These are phyloP conservation scores for Yoshiicerus persimilis DNA, from an alignment of 1,140 invertebrate species.

Conservation along the genomic window DNA sequence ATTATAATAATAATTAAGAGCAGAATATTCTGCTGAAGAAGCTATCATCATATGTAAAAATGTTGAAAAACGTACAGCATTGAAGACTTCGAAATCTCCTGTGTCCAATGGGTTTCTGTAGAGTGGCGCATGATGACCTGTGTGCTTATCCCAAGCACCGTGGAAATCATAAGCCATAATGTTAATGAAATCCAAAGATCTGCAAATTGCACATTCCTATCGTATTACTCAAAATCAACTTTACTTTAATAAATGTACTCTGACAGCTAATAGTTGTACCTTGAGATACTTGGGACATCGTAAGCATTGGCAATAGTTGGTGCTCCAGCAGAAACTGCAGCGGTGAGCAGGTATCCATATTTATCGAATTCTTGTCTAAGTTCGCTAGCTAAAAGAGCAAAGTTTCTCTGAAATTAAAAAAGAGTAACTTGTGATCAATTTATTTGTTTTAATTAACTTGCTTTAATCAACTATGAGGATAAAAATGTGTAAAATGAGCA, in stretches of 20 bases:
- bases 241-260: not conserved
- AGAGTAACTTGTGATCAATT: not conserved
- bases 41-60: no score
- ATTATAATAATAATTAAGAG: no score
- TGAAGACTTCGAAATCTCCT: slow-evolving; percentile 16
- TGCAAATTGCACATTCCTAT: not conserved
- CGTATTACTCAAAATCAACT: not conserved
- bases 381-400: slow-evolving; percentile 57
- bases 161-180: slow-evolving; percentile 48
- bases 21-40: no score
- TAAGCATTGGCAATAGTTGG: slow-evolving; percentile 46
- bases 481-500: no score
- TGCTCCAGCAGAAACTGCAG: slow-evolving; percentile 55
- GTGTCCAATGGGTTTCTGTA: slow-evolving; percentile 6
- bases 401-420: slow-evolving; percentile 48
- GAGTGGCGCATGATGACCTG: slow-evolving; percentile 63
- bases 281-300: slow-evolving; percentile 44
- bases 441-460: no score
- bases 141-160: slow-evolving; percentile 49
- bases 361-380: slow-evolving; percentile 57
- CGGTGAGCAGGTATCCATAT: slow-evolving; percentile 55
- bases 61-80: not conserved
- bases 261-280: slow-evolving; percentile 8
- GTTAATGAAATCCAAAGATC: slow-evolving; percentile 41
- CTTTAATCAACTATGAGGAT: no score